These are phyloP conservation scores for Tichodroma muraria DNA, from an alignment of 2,113 vertebrate species.

Conservation along the genomic window DNA sequence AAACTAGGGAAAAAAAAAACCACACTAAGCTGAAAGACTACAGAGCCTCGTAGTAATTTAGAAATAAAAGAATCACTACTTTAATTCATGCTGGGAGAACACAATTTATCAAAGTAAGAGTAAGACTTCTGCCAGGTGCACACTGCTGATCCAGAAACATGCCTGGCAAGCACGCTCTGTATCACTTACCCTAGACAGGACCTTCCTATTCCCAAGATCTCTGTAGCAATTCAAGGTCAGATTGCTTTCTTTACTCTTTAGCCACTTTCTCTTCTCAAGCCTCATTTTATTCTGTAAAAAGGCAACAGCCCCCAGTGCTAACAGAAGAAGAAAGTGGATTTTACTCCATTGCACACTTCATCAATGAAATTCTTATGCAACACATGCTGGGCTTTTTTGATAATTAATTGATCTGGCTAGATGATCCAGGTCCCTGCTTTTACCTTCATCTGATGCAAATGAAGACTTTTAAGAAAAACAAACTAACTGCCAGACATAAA, in stretches of 20 bases:
- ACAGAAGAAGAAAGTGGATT: neutral
- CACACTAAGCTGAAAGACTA: neutral
- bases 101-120: neutral
- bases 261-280: neutral
- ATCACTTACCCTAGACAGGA: neutral
- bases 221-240: neutral
- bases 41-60: neutral
- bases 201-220: neutral
- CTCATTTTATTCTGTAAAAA: neutral
- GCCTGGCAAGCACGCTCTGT: neutral
- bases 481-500: neutral
- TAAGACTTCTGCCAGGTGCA: slow-evolving; percentile 1
- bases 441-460: neutral
- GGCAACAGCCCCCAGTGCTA: neutral
- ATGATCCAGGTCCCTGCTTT: neutral
- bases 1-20: neutral
- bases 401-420: neutral
- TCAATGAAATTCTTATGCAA: neutral
- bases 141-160: neutral
- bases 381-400: neutral
- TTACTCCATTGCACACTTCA: neutral
- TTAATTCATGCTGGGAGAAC: neutral
- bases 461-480: neutral
- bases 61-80: slow-evolving; percentile 10
- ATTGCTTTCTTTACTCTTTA: neutral